phyloP scores from a whole-genome alignment of 2,888 invertebrate genomes.

The Hanleya hanleyi region DNA sequence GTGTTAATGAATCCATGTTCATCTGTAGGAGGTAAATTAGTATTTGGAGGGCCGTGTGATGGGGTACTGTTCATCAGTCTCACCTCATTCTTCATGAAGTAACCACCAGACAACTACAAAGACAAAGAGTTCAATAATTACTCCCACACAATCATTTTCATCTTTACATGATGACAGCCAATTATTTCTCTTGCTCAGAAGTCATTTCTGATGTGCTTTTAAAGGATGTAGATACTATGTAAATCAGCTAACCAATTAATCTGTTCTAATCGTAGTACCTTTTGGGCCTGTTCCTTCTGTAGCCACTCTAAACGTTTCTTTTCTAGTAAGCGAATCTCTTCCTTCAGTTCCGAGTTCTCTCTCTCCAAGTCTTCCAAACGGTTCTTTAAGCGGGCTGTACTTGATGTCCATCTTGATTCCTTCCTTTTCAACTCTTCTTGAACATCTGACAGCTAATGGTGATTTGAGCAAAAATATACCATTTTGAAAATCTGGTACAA shows the following conservation, averaged over 20 bases:
- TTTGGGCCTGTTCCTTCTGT: conserved; percentile 53
- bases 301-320: conserved; percentile 67
- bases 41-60: too few relatives aligned
- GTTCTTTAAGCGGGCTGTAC: conserved; percentile 63
- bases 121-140: too few relatives aligned
- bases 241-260: not conserved
- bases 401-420: conserved; percentile 70
- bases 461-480: too few relatives aligned
- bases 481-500: too few relatives aligned
- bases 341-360: conserved; percentile 70
- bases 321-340: conserved; percentile 68
- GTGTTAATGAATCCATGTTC: conserved; percentile 30
- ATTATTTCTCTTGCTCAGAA: too few relatives aligned
- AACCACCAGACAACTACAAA: too few relatives aligned
- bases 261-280: conserved; percentile 15
- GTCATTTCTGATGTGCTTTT: too few relatives aligned
- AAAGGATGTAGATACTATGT: too few relatives aligned
- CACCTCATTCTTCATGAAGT: too few relatives aligned
- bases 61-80: too few relatives aligned
- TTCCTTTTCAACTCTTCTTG: conserved; percentile 71
- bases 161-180: not conserved
- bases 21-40: too few relatives aligned
- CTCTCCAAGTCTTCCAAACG: conserved; percentile 66
- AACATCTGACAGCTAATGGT: conserved; percentile 63
- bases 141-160: too few relatives aligned